Evolutionary conservation across 1,140 invertebrate species (phyloP).

Genomic region (Neodiprion virginianus): DNA sequence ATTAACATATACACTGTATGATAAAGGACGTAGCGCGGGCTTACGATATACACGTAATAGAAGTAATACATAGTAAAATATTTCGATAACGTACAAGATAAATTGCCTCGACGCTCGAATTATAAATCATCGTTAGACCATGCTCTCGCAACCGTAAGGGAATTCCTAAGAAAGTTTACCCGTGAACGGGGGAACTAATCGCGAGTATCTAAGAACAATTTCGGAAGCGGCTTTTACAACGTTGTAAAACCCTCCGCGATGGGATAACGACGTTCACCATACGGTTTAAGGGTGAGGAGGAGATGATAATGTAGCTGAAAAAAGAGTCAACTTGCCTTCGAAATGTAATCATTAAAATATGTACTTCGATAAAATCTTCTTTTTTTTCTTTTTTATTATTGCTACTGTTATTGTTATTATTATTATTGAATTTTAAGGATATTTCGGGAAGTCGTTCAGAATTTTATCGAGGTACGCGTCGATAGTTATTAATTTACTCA

Average conservation of each 20-base stretch:
- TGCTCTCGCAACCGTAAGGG: no score
- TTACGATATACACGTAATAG: background rate
- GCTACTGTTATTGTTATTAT: background rate
- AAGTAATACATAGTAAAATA: background rate
- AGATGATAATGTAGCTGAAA: background rate
- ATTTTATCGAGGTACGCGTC: background rate
- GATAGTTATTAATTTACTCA: conserved; percentile 14
- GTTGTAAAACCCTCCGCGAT: no score
- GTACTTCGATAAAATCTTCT: background rate
- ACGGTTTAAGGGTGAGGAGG: no score
- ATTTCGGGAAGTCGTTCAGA: background rate
- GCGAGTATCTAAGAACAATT: no score
- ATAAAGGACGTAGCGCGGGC: background rate
- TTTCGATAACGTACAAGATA: background rate
- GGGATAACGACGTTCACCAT: no score
- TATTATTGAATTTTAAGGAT: background rate
- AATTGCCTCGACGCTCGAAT: background rate
- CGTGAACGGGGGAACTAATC: no score
- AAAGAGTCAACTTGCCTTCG: conserved; percentile 14
- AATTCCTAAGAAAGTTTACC: no score
- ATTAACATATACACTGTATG: no score
- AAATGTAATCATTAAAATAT: background rate
- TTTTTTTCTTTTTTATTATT: background rate
- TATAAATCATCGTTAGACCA: no score
- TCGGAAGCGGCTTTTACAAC: no score